These are phyloP conservation scores for Periphyllus acericola DNA, from an alignment of 2,888 invertebrate species.

Conservation along the genomic window DNA sequence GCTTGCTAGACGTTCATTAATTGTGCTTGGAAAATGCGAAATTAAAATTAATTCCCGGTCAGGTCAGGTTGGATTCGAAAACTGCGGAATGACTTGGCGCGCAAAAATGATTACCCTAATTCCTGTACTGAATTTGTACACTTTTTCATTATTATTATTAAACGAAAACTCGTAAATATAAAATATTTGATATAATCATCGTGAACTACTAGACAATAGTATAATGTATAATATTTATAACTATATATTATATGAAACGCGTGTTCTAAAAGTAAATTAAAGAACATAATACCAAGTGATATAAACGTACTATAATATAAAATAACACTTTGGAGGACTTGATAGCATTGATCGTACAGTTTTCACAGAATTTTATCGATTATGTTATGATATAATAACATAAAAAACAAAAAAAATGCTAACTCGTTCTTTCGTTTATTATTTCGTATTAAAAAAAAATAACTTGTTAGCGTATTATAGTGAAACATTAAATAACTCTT, in stretches of 20 bases:
- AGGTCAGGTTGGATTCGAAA: constrained; percentile 58
- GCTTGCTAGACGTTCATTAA: constrained; percentile 55
- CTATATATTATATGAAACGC: not conserved
- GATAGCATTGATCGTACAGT: not conserved
- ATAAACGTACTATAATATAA: not conserved
- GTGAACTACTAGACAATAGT: too few relatives aligned
- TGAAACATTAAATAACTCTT: not conserved
- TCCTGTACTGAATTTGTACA: not conserved
- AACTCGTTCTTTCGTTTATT: not conserved
- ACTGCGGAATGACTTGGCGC: not conserved
- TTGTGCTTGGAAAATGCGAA: constrained; percentile 52
- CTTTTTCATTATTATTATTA: not conserved
- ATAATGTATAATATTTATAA: not conserved
- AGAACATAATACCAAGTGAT: not conserved
- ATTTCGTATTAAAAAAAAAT: not conserved
- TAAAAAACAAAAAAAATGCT: not conserved
- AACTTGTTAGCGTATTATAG: not conserved
- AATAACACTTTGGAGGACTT: not conserved
- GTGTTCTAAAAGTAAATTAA: not conserved
- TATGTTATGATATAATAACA: not conserved
- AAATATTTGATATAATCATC: not conserved
- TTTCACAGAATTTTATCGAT: not conserved
- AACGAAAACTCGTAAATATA: not conserved
- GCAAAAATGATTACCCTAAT: constrained; percentile 44
- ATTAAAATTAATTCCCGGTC: constrained; percentile 58